Conservation (phyloP, 2,888 invertebrate species). For the Pegoplata infirma region DNA sequence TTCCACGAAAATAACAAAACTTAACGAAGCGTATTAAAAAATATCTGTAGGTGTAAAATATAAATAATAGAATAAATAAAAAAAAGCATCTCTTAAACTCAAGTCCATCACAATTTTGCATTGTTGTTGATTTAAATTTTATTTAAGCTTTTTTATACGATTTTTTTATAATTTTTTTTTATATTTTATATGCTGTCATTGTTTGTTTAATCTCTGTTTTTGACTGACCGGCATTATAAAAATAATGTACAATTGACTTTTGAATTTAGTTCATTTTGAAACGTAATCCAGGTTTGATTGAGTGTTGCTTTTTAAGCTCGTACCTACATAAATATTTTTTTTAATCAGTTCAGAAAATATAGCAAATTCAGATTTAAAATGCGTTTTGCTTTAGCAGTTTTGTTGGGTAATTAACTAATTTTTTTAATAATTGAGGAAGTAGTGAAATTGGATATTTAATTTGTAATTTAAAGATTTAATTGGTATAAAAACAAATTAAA, state of each 20-base stretch:
- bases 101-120: slow-evolving; percentile 15
- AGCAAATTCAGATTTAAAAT: slow-evolving; percentile 64
- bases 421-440: no score
- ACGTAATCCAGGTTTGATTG: slow-evolving; percentile 51
- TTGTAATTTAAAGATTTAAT: no score
- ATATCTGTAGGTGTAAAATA: slow-evolving; percentile 29
- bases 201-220: not conserved
- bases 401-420: slow-evolving; percentile 51
- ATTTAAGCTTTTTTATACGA: slow-evolving; percentile 18
- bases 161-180: not conserved
- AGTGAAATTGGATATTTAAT: no score
- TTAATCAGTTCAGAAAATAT: slow-evolving; percentile 6
- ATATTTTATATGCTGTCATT: slow-evolving; percentile 1
- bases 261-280: slow-evolving; percentile 70
- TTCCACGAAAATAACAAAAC: no score
- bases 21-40: not conserved
- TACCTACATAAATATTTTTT: slow-evolving; percentile 66
- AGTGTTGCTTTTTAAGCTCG: slow-evolving; percentile 39
- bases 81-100: slow-evolving; percentile 9
- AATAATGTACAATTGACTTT: slow-evolving; percentile 66
- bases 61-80: not conserved
- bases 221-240: slow-evolving; percentile 67
- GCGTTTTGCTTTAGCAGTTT: slow-evolving; percentile 68
- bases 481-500: no score
- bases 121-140: slow-evolving; percentile 24